These are phyloP conservation scores for Cotesia glomerata DNA, from an alignment of 1,140 invertebrate species.

Conservation along the genomic window DNA sequence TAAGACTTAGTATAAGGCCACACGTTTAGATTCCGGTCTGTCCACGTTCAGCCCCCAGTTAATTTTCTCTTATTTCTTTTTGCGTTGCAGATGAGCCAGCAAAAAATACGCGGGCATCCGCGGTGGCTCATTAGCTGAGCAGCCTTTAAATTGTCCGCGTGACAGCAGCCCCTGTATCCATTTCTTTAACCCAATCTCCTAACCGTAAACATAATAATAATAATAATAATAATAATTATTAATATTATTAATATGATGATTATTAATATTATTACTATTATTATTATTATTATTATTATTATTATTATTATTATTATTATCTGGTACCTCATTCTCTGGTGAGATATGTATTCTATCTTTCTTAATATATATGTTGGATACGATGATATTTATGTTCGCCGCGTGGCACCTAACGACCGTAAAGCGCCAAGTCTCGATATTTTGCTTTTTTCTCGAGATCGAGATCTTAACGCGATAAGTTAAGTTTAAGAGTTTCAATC, in stretches of 20 bases:
- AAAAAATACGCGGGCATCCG: slow-evolving; percentile 43
- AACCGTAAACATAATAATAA: too few relatives aligned
- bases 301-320: background rate
- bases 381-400: slow-evolving; percentile 10
- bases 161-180: slow-evolving; percentile 39
- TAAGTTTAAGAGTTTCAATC: background rate
- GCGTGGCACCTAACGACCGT: slow-evolving; percentile 3
- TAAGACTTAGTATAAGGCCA: background rate
- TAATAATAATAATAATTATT: too few relatives aligned
- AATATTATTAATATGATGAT: too few relatives aligned
- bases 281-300: background rate
- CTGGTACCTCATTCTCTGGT: background rate
- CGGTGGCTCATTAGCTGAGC: slow-evolving; percentile 55
- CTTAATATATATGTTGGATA: background rate
- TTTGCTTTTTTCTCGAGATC: background rate
- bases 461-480: slow-evolving; percentile 3
- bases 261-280: background rate
- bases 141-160: slow-evolving; percentile 59
- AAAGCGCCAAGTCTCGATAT: slow-evolving; percentile 13
- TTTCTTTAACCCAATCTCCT: background rate
- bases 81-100: background rate
- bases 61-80: background rate
- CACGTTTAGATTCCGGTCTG: background rate
- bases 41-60: background rate
- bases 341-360: background rate